phyloP scores from a whole-genome alignment of 2,797 vertebrate species.

The Pseudocheirus occidentalis region DNA sequence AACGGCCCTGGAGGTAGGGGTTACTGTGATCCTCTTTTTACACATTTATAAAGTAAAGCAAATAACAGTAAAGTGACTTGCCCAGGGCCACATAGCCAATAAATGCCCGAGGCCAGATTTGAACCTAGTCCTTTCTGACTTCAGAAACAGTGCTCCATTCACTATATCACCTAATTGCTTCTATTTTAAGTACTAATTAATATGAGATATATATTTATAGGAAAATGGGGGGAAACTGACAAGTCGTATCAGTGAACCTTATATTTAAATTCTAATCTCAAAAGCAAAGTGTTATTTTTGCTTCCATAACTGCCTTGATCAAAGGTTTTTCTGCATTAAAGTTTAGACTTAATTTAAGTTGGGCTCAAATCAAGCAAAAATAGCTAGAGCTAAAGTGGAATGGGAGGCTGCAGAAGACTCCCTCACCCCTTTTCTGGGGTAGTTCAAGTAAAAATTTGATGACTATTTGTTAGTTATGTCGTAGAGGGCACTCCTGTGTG shows the following conservation, averaged over 20 bases:
- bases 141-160: not conserved
- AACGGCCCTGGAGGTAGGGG: not conserved
- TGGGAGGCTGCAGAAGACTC: not conserved
- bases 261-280: constrained; percentile 47
- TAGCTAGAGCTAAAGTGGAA: not conserved
- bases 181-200: not conserved
- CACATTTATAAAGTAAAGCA: not conserved
- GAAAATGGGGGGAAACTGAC: not conserved
- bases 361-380: not conserved
- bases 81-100: not conserved
- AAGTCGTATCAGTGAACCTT: constrained; percentile 22
- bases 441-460: not conserved
- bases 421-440: not conserved
- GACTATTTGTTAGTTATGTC: not conserved
- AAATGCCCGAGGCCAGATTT: not conserved
- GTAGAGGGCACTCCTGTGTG: not conserved
- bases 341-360: not conserved
- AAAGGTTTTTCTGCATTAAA: constrained; percentile 54
- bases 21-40: not conserved
- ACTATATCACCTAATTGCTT: not conserved
- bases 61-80: not conserved
- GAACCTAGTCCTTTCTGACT: not conserved
- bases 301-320: constrained; percentile 8
- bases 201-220: not conserved
- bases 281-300: constrained; percentile 38